Percentiles rank a stretch among this genome's conserved stretches.
These are phyloP conservation scores for Cygnus atratus DNA, from an alignment of 2,113 vertebrate species.

Conservation along the genomic window DNA sequence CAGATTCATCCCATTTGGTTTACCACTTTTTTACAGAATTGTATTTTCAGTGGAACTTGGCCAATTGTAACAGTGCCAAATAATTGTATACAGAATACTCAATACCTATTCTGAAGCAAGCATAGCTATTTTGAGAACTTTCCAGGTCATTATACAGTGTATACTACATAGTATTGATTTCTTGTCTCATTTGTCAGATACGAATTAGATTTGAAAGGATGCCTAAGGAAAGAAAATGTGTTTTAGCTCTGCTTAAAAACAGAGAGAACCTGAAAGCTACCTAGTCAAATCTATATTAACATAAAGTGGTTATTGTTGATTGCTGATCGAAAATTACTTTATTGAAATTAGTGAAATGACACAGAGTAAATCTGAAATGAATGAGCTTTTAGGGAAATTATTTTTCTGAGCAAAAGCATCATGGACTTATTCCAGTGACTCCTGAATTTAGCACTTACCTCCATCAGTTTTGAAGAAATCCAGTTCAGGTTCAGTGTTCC, in stretches of 20 bases:
- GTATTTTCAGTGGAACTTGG: background rate
- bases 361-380: background rate
- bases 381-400: background rate
- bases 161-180: slow-evolving; percentile 2
- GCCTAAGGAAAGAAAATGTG: background rate
- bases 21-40: background rate
- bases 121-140: slow-evolving; percentile 3
- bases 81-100: background rate
- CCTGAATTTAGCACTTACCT: background rate
- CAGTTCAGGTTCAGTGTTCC: background rate
- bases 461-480: background rate
- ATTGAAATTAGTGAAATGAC: background rate
- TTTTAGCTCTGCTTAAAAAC: background rate
- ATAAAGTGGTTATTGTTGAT: background rate
- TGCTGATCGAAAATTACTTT: background rate
- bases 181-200: slow-evolving; percentile 17
- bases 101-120: background rate
- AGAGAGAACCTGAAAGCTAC: background rate
- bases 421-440: background rate
- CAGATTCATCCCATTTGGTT: background rate
- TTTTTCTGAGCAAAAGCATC: background rate
- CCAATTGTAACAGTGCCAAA: background rate
- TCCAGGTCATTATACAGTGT: background rate
- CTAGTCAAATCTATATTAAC: background rate
- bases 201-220: slow-evolving; percentile 8